Evolutionary conservation across 1,140 invertebrate genomes (phyloP).

Genomic region (Colletes gigas): DNA sequence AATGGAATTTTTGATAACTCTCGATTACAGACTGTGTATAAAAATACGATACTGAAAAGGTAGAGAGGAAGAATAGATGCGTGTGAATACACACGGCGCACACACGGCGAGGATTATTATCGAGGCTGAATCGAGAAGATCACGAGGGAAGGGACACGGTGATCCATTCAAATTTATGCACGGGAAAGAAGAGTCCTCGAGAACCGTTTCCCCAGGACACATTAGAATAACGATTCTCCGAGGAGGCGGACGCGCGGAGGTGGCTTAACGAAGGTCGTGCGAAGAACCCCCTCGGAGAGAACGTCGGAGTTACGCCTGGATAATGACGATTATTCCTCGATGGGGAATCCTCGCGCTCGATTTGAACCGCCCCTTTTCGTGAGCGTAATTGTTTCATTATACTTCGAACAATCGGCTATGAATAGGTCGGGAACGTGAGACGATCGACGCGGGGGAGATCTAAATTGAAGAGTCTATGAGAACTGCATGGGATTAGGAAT

Average conservation of each 20-base stretch:
- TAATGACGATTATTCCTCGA: constrained; percentile 54
- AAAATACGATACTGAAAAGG: background rate
- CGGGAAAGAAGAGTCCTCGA: constrained; percentile 24
- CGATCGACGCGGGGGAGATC: no score
- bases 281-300: constrained; percentile 6
- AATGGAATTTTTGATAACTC: no score
- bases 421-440: no score
- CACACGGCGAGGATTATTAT: constrained; percentile 4
- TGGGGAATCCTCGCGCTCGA: constrained; percentile 2
- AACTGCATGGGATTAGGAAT: no score
- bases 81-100: background rate
- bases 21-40: background rate
- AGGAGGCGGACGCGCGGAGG: constrained; percentile 44
- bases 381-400: constrained; percentile 38
- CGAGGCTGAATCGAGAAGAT: background rate
- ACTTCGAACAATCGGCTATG: constrained; percentile 5
- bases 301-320: constrained; percentile 43
- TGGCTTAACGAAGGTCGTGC: constrained; percentile 61
- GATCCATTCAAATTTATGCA: constrained; percentile 75
- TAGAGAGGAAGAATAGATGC: background rate
- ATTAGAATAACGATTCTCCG: constrained; percentile 72
- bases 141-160: constrained; percentile 15
- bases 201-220: constrained; percentile 6
- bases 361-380: constrained; percentile 4
- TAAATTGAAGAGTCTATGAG: no score